phyloP scores from a whole-genome alignment of 1,140 invertebrate species.

The Araneus ventricosus region DNA sequence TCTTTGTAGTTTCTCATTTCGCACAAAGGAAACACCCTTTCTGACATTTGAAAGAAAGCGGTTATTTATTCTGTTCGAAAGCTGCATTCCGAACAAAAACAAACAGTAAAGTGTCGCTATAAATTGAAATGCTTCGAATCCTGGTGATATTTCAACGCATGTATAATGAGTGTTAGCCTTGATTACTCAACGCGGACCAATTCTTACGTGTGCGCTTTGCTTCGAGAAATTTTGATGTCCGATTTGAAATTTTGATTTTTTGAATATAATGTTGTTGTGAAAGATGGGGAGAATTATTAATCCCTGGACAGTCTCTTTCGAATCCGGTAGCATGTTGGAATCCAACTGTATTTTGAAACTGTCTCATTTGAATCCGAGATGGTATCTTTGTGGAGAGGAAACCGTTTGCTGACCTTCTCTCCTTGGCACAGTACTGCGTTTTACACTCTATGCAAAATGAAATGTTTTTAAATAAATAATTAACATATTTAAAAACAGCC shows the following conservation, averaged over 20 bases:
- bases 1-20: slow-evolving; percentile 10
- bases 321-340: no score
- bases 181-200: not conserved
- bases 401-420: no score
- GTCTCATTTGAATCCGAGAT: no score
- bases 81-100: not conserved
- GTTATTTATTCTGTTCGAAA: not conserved
- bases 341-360: no score
- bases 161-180: not conserved
- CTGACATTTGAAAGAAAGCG: slow-evolving; percentile 7
- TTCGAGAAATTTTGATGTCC: not conserved
- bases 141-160: not conserved
- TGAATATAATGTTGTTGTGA: not conserved
- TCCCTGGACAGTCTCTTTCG: no score
- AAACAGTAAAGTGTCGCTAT: not conserved
- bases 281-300: not conserved
- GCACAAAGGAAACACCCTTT: slow-evolving; percentile 32
- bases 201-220: not conserved
- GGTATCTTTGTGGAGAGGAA: no score
- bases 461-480: no score
- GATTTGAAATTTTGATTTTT: not conserved
- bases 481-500: no score
- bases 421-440: no score
- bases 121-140: not conserved
- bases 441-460: no score